These are phyloP conservation scores for Cyphomyrus plagiostoma DNA, from an alignment of 2,113 vertebrate genomes.

Conservation along the genomic window DNA sequence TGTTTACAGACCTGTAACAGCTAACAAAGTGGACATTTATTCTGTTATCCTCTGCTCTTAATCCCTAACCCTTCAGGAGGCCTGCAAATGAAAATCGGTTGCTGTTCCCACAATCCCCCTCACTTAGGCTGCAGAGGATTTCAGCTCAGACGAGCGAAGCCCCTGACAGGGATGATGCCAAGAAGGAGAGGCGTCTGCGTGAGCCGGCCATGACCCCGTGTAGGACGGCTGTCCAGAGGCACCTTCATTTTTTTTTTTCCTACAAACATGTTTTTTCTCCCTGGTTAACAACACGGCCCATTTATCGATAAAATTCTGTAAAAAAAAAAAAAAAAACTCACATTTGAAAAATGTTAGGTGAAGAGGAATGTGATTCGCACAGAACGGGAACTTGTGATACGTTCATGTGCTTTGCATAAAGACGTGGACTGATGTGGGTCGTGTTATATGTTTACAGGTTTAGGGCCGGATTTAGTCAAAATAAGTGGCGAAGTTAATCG, in stretches of 20 bases:
- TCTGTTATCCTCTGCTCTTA: background rate
- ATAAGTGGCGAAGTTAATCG: background rate
- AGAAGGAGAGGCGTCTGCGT: background rate
- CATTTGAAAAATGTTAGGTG: background rate
- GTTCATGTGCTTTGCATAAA: background rate
- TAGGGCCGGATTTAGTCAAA: background rate
- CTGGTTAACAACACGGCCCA: background rate
- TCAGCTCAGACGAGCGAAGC: background rate
- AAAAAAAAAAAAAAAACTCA: background rate
- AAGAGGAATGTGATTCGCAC: background rate
- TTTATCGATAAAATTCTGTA: background rate
- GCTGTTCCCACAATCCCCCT: background rate
- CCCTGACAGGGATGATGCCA: background rate
- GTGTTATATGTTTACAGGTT: background rate
- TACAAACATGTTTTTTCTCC: background rate
- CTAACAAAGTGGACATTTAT: constrained; percentile 5
- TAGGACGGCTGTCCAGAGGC: background rate
- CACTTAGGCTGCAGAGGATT: background rate
- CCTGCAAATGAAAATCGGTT: background rate
- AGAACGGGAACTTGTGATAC: background rate
- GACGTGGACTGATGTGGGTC: background rate
- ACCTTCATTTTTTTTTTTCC: too few species aligned
- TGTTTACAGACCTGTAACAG: background rate
- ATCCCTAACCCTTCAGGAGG: background rate
- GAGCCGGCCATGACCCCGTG: background rate